phyloP scores from a whole-genome alignment of 2,888 invertebrate genomes.

The Luperina nickerlii region DNA sequence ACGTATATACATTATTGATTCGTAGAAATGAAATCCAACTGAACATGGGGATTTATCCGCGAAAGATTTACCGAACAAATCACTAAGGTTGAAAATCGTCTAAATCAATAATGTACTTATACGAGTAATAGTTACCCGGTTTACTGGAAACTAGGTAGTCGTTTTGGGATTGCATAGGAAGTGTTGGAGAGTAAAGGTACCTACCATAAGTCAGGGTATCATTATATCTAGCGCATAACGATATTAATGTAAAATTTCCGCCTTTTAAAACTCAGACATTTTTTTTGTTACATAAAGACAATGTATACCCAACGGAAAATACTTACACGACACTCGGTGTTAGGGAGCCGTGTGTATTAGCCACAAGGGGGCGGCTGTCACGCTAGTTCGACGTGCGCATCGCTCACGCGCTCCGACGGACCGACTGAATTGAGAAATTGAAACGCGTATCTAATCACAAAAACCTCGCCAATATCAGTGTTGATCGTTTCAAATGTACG shows the following conservation, averaged over 20 bases:
- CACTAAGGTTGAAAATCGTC: constrained; percentile 30
- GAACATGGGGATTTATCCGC: constrained; percentile 8
- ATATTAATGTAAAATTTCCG: neutral
- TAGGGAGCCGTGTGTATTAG: constrained; percentile 54
- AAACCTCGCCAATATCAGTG: constrained; percentile 69
- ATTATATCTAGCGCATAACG: neutral
- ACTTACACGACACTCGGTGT: constrained; percentile 44
- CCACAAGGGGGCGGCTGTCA: constrained; percentile 75
- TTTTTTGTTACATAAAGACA: constrained; percentile 35
- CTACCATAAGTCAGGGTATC: neutral
- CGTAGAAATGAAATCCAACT: neutral
- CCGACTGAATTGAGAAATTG: constrained; percentile 89
- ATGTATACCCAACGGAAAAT: constrained; percentile 32
- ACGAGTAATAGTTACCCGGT: neutral
- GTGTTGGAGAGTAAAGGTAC: neutral
- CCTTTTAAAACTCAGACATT: constrained; percentile 1
- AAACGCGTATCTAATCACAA: constrained; percentile 82
- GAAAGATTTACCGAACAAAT: constrained; percentile 9
- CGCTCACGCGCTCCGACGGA: constrained; percentile 86
- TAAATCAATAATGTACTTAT: constrained; percentile 69
- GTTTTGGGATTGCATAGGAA: neutral
- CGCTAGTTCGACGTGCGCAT: constrained; percentile 80
- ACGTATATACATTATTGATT: constrained; percentile 13
- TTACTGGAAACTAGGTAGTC: constrained; percentile 5
- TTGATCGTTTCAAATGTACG: constrained; percentile 67